These are phyloP conservation scores for Nixonia krombeini DNA, from an alignment of 1,140 invertebrate species.

Conservation along the genomic window DNA sequence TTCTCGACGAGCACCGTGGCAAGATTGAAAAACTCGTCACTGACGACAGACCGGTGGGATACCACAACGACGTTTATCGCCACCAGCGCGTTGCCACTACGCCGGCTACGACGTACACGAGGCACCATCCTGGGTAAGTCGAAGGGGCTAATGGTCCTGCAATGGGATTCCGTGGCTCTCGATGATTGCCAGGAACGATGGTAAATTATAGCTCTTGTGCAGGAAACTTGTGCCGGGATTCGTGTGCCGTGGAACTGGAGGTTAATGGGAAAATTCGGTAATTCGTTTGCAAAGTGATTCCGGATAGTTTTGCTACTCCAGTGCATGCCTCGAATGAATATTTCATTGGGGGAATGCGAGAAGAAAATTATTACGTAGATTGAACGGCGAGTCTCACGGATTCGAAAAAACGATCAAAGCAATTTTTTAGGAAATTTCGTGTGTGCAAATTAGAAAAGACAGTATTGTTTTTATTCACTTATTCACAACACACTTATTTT, in stretches of 20 bases:
- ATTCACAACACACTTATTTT: too few relatives aligned
- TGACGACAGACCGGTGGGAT: constrained; percentile 44
- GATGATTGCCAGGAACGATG: constrained; percentile 16
- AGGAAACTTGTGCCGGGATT: constrained; percentile 12
- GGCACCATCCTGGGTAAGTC: constrained; percentile 61
- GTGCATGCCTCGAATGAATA: too few relatives aligned
- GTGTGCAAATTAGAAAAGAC: too few relatives aligned
- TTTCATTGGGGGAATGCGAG: too few relatives aligned
- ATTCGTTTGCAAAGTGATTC: not conserved
- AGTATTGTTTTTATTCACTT: too few relatives aligned
- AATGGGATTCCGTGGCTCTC: constrained; percentile 15
- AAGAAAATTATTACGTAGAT: too few relatives aligned
- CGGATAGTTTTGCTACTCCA: too few relatives aligned
- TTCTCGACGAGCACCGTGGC: constrained; percentile 13
- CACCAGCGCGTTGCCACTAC: constrained; percentile 41
- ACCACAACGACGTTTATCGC: constrained; percentile 52
- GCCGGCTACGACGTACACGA: constrained; percentile 50
- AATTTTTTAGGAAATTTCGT: too few relatives aligned
- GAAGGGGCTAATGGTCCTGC: constrained; percentile 5
- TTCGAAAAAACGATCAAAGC: too few relatives aligned
- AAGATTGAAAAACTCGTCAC: not conserved
- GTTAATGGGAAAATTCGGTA: not conserved
- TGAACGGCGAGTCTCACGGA: too few relatives aligned
- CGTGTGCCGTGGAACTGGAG: constrained; percentile 2
- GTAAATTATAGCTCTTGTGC: constrained; percentile 18